Conservation (phyloP, 2,888 invertebrate genomes). For the Pyrrhosoma nymphula region DNA sequence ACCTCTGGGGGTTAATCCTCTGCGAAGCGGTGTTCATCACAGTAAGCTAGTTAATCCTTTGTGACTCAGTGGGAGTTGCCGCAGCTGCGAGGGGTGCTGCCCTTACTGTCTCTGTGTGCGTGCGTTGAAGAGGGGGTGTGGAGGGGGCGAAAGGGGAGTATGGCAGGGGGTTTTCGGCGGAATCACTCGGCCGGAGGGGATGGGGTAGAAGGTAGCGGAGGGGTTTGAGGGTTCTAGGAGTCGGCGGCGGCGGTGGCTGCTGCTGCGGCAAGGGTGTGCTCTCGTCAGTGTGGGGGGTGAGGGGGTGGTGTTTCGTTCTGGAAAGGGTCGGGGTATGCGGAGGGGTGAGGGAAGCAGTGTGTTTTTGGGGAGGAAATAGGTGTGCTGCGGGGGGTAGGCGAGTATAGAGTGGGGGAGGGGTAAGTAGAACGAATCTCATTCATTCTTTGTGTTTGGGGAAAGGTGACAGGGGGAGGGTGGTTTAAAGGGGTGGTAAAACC, state of each 20-base stretch:
- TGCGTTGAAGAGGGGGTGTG: background rate
- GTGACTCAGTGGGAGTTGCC: slow-evolving; percentile 64
- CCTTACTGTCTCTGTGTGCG: background rate
- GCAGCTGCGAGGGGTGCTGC: slow-evolving; percentile 37
- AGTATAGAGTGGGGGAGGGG: background rate
- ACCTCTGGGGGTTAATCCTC: slow-evolving; percentile 64
- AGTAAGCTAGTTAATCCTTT: slow-evolving; percentile 67
- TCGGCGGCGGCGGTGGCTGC: background rate
- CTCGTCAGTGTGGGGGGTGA: background rate
- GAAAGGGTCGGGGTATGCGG: too few relatives aligned
- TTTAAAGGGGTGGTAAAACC: background rate
- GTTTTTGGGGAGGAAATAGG: too few relatives aligned
- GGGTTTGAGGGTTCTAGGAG: background rate
- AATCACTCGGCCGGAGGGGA: background rate
- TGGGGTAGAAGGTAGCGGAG: background rate
- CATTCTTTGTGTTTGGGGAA: background rate
- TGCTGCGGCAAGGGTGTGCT: background rate
- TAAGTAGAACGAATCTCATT: background rate
- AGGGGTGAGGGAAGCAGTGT: too few relatives aligned
- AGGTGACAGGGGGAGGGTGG: background rate
- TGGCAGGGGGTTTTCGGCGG: background rate
- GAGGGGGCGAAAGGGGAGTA: background rate
- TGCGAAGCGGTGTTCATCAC: slow-evolving; percentile 66
- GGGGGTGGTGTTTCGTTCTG: background rate
- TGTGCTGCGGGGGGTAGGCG: too few relatives aligned